Conservation (phyloP, 2,797 vertebrate genomes). For the Pogonophryne albipinna region DNA sequence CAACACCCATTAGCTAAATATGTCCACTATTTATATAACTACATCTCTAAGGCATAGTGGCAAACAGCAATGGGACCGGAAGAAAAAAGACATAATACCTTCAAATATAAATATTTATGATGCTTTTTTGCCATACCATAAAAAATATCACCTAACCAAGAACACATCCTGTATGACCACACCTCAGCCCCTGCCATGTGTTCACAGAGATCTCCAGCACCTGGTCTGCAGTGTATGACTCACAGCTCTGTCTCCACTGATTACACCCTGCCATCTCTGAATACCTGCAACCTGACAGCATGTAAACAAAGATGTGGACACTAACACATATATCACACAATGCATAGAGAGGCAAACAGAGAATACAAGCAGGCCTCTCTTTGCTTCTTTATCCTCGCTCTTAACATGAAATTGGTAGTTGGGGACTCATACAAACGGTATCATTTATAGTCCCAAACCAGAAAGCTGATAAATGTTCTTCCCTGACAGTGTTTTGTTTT, state of each 20-base stretch:
- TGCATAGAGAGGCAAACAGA: slow-evolving; percentile 5
- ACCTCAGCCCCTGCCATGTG: slow-evolving; percentile 21
- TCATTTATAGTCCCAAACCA: slow-evolving; percentile 39
- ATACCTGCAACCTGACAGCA: slow-evolving; percentile 54
- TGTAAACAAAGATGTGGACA: slow-evolving; percentile 28
- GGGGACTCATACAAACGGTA: slow-evolving; percentile 31
- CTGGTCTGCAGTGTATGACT: slow-evolving; percentile 43
- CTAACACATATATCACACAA: slow-evolving; percentile 19
- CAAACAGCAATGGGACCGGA: neutral
- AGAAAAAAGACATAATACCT: neutral
- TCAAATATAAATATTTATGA: neutral
- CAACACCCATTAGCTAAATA: neutral
- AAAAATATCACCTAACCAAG: neutral
- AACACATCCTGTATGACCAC: slow-evolving; percentile 18
- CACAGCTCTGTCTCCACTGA: slow-evolving; percentile 49
- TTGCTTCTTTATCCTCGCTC: neutral
- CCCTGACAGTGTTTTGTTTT: slow-evolving; percentile 48
- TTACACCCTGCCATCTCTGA: slow-evolving; percentile 59
- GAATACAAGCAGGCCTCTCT: slow-evolving; percentile 24
- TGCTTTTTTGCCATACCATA: neutral
- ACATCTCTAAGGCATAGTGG: neutral
- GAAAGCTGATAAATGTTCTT: slow-evolving; percentile 30
- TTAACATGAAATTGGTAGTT: slow-evolving; percentile 19
- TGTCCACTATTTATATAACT: neutral
- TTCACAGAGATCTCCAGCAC: slow-evolving; percentile 22